phyloP scores from a whole-genome alignment of 2,113 vertebrate species.

The Caranx ignobilis region DNA sequence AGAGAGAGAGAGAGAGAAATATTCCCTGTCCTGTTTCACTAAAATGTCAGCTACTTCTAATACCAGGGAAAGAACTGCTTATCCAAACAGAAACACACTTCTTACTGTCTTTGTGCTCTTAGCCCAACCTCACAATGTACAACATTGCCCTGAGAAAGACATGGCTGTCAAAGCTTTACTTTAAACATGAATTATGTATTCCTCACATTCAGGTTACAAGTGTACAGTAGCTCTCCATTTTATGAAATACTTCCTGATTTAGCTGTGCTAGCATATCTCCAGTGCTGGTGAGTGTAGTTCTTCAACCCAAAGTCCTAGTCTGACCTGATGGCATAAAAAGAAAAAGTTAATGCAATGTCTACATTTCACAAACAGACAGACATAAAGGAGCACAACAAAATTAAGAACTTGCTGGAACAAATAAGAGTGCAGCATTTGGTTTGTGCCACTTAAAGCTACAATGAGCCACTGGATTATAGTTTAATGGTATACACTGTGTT shows the following conservation, averaged over 20 bases:
- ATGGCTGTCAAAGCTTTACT: constrained; percentile 21
- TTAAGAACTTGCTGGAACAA: neutral
- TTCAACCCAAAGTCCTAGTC: neutral
- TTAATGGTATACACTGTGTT: neutral
- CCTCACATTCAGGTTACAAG: constrained; percentile 14
- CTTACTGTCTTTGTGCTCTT: constrained; percentile 12
- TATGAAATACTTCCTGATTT: neutral
- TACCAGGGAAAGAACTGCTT: constrained; percentile 27
- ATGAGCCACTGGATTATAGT: neutral
- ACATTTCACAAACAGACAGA: too few species aligned
- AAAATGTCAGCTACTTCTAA: neutral
- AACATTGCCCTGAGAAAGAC: neutral
- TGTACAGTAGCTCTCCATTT: constrained; percentile 8
- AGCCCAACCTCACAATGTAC: constrained; percentile 15
- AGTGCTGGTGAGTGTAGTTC: neutral
- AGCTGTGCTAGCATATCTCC: constrained; percentile 3
- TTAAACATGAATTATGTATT: constrained; percentile 18
- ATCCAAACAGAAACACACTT: constrained; percentile 19
- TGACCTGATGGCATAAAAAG: neutral
- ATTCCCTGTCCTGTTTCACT: neutral
- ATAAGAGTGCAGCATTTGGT: neutral
- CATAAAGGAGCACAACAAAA: too few species aligned
- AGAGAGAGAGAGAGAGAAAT: neutral
- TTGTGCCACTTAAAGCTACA: neutral
- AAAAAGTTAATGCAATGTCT: neutral